phyloP scores from a whole-genome alignment of 2,113 vertebrate genomes.

The Oriolus oriolus region DNA sequence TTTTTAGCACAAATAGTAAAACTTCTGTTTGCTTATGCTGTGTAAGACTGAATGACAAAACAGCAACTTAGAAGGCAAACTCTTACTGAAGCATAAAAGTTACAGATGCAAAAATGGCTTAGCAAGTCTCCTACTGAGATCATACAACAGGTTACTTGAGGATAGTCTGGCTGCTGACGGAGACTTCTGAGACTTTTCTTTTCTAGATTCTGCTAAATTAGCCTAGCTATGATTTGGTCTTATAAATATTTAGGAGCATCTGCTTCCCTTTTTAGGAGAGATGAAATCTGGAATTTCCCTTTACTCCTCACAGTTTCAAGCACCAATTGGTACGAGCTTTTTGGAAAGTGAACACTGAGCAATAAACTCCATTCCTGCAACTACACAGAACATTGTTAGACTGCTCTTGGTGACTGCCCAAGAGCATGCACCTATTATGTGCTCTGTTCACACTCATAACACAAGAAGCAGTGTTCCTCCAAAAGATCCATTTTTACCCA shows the following conservation, averaged over 20 bases:
- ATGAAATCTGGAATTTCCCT: background rate
- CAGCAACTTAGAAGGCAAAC: background rate
- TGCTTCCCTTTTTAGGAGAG: background rate
- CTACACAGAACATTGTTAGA: background rate
- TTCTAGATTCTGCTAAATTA: background rate
- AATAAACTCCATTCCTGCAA: background rate
- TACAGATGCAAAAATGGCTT: background rate
- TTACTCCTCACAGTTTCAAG: background rate
- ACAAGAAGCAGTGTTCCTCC: background rate
- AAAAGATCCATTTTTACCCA: background rate
- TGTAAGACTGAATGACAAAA: background rate
- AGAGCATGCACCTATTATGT: background rate
- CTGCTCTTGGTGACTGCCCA: background rate
- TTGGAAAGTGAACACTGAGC: background rate
- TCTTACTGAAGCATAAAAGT: background rate
- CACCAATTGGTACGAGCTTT: background rate
- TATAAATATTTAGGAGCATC: conserved; percentile 45
- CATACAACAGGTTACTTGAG: background rate
- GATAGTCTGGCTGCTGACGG: background rate
- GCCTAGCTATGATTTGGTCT: background rate
- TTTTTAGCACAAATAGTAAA: background rate
- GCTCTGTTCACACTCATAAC: background rate
- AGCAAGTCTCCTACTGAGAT: background rate
- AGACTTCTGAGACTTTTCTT: background rate
- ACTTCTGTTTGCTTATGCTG: background rate